phyloP scores from a whole-genome alignment of 2,113 vertebrate species.

The Onychorhynchus coronatus region DNA sequence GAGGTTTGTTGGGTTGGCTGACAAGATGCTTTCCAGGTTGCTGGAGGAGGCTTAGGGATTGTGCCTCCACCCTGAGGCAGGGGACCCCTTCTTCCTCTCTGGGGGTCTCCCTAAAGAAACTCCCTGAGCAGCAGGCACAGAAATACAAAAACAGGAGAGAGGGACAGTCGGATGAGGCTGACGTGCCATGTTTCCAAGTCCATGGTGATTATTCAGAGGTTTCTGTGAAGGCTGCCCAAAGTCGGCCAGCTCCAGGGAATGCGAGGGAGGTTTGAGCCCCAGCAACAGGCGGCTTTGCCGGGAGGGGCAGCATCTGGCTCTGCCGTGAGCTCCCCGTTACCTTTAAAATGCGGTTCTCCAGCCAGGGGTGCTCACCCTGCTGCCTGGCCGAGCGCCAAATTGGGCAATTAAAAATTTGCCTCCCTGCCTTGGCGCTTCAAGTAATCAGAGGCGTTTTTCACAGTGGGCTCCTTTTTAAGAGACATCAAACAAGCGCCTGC shows the following conservation, averaged over 20 bases:
- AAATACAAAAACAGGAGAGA: background rate
- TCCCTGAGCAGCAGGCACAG: background rate
- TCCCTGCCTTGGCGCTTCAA: background rate
- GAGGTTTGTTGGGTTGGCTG: background rate
- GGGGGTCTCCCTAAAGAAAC: background rate
- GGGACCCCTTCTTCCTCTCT: background rate
- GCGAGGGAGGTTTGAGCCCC: background rate
- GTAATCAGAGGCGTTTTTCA: background rate
- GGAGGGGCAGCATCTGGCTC: background rate
- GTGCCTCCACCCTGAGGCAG: no score
- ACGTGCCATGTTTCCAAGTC: accelerated
- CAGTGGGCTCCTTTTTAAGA: background rate
- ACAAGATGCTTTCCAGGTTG: background rate
- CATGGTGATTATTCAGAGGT: background rate
- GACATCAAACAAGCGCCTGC: accelerated
- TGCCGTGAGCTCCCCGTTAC: accelerated
- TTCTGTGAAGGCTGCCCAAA: background rate
- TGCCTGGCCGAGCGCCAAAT: background rate
- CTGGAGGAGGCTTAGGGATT: background rate
- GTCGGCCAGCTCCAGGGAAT: background rate
- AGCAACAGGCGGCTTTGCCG: background rate
- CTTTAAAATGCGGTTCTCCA: background rate
- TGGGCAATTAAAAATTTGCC: background rate
- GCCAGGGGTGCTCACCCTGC: background rate
- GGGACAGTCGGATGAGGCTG: accelerated